Percentiles rank a stretch among this genome's conserved stretches.
Evolutionary conservation across 2,797 vertebrate species (phyloP).

Genomic region (Paramormyrops hopkinsi): DNA sequence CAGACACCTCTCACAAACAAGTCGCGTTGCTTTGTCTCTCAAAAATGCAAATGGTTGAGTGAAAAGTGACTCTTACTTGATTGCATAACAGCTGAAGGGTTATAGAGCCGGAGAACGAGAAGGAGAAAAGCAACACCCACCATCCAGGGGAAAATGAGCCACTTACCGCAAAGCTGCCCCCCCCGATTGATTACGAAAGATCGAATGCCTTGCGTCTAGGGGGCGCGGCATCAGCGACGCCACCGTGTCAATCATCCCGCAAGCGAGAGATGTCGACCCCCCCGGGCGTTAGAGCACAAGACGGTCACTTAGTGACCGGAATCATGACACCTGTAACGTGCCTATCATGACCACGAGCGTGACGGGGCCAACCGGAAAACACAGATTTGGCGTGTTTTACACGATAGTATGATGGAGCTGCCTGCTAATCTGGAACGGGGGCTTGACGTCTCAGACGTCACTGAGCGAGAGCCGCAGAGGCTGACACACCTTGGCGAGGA

Average conservation of each 20-base stretch:
- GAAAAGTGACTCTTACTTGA: slow-evolving; percentile 33
- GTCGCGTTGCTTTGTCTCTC: slow-evolving; percentile 23
- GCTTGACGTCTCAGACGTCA: slow-evolving; percentile 34
- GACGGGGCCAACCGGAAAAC: slow-evolving; percentile 19
- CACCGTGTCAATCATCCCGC: neutral
- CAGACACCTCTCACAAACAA: slow-evolving; percentile 28
- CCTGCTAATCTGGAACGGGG: slow-evolving; percentile 39
- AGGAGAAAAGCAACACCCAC: slow-evolving; percentile 16
- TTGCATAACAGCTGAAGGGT: slow-evolving; percentile 35
- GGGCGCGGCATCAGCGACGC: neutral
- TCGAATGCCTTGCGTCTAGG: neutral
- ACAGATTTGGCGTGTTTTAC: slow-evolving; percentile 46
- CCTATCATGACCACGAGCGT: slow-evolving; percentile 24
- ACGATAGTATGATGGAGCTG: slow-evolving; percentile 42
- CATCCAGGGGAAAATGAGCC: slow-evolving; percentile 34
- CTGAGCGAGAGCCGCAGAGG: slow-evolving; percentile 22
- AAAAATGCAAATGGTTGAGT: slow-evolving; percentile 35
- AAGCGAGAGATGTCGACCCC: neutral
- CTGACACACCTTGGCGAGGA: neutral
- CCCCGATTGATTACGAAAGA: neutral
- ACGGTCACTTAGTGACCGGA: neutral
- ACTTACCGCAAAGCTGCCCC: slow-evolving; percentile 32
- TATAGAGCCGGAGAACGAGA: neutral
- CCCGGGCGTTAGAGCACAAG: neutral
- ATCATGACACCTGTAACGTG: slow-evolving; percentile 16